Percentiles rank a stretch among this genome's conserved stretches.
Evolutionary conservation across 2,113 vertebrate genomes (phyloP).

Genomic region (Coreoperca whiteheadi): DNA sequence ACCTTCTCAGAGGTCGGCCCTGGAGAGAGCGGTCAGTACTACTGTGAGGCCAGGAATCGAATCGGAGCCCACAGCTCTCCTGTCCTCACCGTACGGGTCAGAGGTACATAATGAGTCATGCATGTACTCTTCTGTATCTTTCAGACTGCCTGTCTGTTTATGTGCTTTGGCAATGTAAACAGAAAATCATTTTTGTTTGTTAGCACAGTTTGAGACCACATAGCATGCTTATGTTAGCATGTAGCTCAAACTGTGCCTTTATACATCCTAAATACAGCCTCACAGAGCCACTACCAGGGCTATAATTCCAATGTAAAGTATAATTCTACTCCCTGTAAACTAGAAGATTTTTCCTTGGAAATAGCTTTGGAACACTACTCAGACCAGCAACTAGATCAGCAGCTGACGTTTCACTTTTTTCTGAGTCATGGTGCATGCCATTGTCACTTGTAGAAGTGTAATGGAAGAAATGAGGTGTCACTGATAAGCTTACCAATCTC

Average conservation of each 20-base stretch:
- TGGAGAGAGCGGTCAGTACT: conserved; percentile 84
- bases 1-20: conserved; percentile 83
- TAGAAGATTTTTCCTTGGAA: no score
- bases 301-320: not conserved
- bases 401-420: not conserved
- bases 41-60: conserved; percentile 84
- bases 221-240: not conserved
- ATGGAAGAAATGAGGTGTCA: conserved; percentile 36
- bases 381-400: no score
- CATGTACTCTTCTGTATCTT: not conserved
- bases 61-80: conserved; percentile 84
- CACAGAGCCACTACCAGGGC: not conserved
- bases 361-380: no score
- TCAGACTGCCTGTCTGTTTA: not conserved
- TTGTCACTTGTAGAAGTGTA: not conserved
- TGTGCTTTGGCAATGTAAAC: not conserved
- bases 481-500: conserved; percentile 15
- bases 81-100: conserved; percentile 82
- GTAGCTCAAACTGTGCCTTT: not conserved
- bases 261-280: not conserved
- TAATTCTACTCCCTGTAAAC: no score
- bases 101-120: conserved; percentile 69
- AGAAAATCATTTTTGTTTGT: not conserved
- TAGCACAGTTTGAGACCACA: no score
- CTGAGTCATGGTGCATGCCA: not conserved